Conservation (phyloP, 1,140 invertebrate genomes). For the Cyclina sinensis region DNA sequence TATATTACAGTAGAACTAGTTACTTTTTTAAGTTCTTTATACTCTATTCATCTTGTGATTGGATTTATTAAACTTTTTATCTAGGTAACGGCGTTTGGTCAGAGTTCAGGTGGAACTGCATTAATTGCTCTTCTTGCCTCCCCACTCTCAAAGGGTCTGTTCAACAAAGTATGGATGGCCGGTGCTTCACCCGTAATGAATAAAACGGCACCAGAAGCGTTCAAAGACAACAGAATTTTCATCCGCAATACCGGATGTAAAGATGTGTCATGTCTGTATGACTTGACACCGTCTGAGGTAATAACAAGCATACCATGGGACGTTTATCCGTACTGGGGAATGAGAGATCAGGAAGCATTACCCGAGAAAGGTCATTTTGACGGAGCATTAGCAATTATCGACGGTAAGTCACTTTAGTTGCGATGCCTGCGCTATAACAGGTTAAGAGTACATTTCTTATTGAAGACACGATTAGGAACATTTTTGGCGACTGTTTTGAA, state of each 20-base stretch:
- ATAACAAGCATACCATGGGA: conserved; percentile 48
- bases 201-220: conserved; percentile 57
- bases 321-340: neutral
- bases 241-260: conserved; percentile 57
- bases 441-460: too few species aligned
- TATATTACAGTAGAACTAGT: too few species aligned
- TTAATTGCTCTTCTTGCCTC: conserved; percentile 68
- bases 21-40: too few species aligned
- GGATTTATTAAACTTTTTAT: too few species aligned
- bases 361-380: neutral
- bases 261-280: conserved; percentile 60
- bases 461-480: too few species aligned
- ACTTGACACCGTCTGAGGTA: conserved; percentile 37
- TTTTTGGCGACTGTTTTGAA: too few species aligned
- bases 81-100: conserved; percentile 72
- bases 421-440: too few species aligned
- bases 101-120: conserved; percentile 73
- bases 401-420: neutral
- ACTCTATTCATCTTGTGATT: too few species aligned
- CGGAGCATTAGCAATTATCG: neutral
- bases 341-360: neutral
- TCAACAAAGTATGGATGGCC: conserved; percentile 66
- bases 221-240: conserved; percentile 64
- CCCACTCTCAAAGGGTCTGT: conserved; percentile 60
- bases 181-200: conserved; percentile 65